A percentile compares a stretch with the other conserved stretches of the same genome.
Conservation (phyloP, 2,113 vertebrate species). For the Dendrocopos noguchii region DNA sequence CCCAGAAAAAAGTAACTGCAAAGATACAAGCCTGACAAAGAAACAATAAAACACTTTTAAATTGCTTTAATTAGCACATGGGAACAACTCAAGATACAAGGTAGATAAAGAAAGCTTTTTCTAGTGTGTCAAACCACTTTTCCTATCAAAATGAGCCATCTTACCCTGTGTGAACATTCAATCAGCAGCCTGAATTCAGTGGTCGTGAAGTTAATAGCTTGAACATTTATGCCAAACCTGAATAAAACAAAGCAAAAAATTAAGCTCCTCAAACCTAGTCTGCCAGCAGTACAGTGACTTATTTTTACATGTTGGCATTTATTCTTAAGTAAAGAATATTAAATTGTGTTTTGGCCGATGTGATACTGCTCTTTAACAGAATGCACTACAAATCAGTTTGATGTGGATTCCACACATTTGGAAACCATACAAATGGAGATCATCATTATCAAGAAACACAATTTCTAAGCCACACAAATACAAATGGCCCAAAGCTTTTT, state of each 20-base stretch:
- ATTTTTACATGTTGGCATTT: not conserved
- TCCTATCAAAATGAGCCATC: conserved; percentile 12
- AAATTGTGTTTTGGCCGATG: not conserved
- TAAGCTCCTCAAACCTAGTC: not conserved
- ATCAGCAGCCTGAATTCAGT: conserved; percentile 87
- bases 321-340: not conserved
- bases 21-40: not conserved
- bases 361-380: not conserved
- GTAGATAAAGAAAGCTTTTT: not conserved
- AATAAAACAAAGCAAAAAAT: conserved; percentile 52
- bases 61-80: not conserved
- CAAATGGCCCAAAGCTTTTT: not conserved
- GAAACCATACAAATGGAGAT: not conserved
- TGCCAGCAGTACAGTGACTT: not conserved
- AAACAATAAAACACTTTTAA: not conserved
- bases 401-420: not conserved
- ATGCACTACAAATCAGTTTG: not conserved
- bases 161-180: conserved; percentile 74
- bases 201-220: conserved; percentile 89
- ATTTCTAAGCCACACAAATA: not conserved
- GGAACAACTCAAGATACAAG: not conserved
- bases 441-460: not conserved
- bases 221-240: conserved; percentile 89
- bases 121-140: not conserved
- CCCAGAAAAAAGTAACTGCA: not conserved